Evolutionary conservation across 2,888 invertebrate genomes (phyloP).

Genomic region (Petrolisthes manimaculis): DNA sequence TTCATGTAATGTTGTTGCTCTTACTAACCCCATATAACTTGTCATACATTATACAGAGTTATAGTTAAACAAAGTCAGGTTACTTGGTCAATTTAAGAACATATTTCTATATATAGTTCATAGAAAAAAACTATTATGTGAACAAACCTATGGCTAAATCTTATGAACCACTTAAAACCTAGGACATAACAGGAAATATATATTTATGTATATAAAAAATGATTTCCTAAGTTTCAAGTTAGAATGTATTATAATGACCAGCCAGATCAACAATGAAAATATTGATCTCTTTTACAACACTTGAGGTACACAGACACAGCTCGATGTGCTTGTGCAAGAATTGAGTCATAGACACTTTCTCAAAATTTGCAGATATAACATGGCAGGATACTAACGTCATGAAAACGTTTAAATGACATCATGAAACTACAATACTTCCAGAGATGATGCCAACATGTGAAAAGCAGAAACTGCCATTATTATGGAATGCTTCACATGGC

Average conservation of each 20-base stretch:
- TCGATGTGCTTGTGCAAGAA: constrained; percentile 56
- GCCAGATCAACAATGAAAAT: constrained; percentile 51
- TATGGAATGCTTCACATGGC: constrained; percentile 58
- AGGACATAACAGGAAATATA: constrained; percentile 56
- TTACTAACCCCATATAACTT: constrained; percentile 39
- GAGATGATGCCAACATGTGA: constrained; percentile 32
- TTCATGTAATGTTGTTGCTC: constrained; percentile 44
- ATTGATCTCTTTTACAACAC: constrained; percentile 50
- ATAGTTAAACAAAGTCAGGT: constrained; percentile 48
- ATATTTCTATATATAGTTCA: constrained; percentile 50
- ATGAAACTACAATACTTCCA: constrained; percentile 6
- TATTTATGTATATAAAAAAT: constrained; percentile 46
- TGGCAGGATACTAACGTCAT: constrained; percentile 59
- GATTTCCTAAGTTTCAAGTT: constrained; percentile 51
- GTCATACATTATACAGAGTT: constrained; percentile 51
- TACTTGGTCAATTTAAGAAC: constrained; percentile 59
- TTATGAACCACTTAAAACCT: constrained; percentile 53
- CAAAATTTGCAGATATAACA: constrained; percentile 46
- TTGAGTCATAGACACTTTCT: constrained; percentile 36
- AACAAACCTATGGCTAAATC: constrained; percentile 55
- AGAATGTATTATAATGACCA: constrained; percentile 57
- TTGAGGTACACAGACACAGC: constrained; percentile 54
- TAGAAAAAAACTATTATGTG: constrained; percentile 48
- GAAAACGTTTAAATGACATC: constrained; percentile 43
- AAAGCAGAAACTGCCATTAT: constrained; percentile 41